Evolutionary conservation across 2,888 invertebrate genomes (phyloP).

Genomic region (Elaeidobius kamerunicus): DNA sequence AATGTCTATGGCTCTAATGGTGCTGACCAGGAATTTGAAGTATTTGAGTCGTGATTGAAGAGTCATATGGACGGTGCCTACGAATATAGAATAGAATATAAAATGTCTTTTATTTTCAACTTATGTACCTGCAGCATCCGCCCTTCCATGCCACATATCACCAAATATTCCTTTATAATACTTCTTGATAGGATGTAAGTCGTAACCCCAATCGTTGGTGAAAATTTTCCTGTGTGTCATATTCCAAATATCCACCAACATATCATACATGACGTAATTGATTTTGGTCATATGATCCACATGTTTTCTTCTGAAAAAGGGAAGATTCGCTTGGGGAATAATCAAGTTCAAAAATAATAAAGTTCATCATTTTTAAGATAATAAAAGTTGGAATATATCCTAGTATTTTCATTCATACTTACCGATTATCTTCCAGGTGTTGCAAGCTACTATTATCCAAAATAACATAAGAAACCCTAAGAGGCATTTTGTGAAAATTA

Average conservation of each 20-base stretch:
- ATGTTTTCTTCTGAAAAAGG: slow-evolving; percentile 26
- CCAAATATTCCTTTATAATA: slow-evolving; percentile 60
- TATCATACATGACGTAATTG: slow-evolving; percentile 40
- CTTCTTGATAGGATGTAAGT: slow-evolving; percentile 40
- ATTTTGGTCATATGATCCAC: slow-evolving; percentile 54
- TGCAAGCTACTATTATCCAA: slow-evolving; percentile 24
- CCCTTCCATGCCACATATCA: slow-evolving; percentile 52
- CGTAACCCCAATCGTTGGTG: slow-evolving; percentile 22
- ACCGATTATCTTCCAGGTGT: slow-evolving; percentile 35
- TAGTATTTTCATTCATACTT: slow-evolving; percentile 8
- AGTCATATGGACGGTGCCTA: slow-evolving; percentile 47
- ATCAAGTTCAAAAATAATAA: no score
- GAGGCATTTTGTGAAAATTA: slow-evolving; percentile 17
- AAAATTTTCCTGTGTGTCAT: slow-evolving; percentile 20
- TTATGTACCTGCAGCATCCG: slow-evolving; percentile 55
- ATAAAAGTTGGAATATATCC: background rate
- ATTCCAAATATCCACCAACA: slow-evolving; percentile 25
- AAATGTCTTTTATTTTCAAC: slow-evolving; percentile 16
- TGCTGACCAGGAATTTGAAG: slow-evolving; percentile 56
- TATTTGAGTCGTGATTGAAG: slow-evolving; percentile 41
- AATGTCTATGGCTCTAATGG: slow-evolving; percentile 51
- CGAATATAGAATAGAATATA: background rate
- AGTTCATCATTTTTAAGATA: no score
- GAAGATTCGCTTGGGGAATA: no score
- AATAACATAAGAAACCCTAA: slow-evolving; percentile 28